These are phyloP conservation scores for Streblospio benedicti DNA, from an alignment of 1,140 invertebrate species.

Conservation along the genomic window DNA sequence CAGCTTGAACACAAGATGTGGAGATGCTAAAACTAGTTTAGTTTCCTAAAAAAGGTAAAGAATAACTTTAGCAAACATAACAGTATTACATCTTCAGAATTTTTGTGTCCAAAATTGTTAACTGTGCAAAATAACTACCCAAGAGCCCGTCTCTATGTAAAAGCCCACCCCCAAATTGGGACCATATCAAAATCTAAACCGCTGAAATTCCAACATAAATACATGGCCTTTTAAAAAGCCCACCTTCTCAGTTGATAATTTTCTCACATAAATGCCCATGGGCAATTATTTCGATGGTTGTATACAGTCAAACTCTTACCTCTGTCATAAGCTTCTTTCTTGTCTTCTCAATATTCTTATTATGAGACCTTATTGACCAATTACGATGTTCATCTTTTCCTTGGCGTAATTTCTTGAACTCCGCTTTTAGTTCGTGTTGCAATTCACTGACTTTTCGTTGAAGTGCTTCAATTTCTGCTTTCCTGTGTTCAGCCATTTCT, in stretches of 20 bases:
- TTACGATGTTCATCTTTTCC: constrained; percentile 1
- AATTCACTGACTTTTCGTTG: constrained; percentile 33
- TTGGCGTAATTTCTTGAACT: constrained; percentile 23
- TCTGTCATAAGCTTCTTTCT: constrained; percentile 78
- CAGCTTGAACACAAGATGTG: constrained; percentile 73
- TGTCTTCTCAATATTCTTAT: constrained; percentile 68
- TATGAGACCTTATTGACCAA: constrained; percentile 13
- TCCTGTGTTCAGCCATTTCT: constrained; percentile 4
- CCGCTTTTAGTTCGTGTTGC: constrained; percentile 34
- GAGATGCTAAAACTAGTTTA: constrained; percentile 77
- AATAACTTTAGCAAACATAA: background rate
- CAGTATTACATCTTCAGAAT: background rate
- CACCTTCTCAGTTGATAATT: too few species aligned
- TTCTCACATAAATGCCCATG: too few species aligned
- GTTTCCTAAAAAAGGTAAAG: too few species aligned
- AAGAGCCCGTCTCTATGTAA: too few species aligned
- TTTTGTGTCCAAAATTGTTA: too few species aligned
- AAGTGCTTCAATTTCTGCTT: constrained; percentile 34
- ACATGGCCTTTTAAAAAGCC: too few species aligned
- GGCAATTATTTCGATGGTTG: too few species aligned
- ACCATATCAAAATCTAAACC: background rate
- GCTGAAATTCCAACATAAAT: too few species aligned
- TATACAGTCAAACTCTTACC: constrained; percentile 22
- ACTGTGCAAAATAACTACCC: too few species aligned
- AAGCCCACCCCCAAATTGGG: background rate